Evolutionary conservation across 2,797 vertebrate species (phyloP).

Genomic region (Tachyglossus aculeatus): DNA sequence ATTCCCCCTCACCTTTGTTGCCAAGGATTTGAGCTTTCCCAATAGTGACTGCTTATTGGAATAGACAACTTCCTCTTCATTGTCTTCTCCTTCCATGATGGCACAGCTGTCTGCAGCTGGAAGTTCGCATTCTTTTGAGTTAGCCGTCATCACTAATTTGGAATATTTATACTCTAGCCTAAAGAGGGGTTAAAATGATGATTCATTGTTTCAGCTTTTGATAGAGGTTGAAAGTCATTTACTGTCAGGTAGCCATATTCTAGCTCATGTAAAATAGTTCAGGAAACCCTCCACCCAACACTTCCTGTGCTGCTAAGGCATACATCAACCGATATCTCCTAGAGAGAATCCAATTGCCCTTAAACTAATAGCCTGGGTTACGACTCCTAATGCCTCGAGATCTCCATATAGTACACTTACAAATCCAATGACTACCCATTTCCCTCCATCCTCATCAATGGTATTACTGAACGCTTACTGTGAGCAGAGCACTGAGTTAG

Average conservation of each 20-base stretch:
- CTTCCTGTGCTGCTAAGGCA: too few species aligned
- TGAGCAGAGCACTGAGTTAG: too few species aligned
- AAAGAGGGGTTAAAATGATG: conserved; percentile 29
- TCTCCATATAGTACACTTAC: too few species aligned
- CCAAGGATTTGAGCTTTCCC: conserved; percentile 92
- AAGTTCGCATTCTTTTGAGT: conserved; percentile 92
- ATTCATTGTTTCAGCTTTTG: neutral
- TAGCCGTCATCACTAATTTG: conserved; percentile 92
- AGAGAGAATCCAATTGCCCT: too few species aligned
- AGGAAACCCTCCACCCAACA: neutral
- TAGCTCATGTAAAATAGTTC: neutral
- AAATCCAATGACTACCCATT: too few species aligned
- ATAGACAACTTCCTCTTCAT: conserved; percentile 94
- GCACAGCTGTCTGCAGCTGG: conserved; percentile 96
- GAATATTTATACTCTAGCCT: conserved; percentile 98
- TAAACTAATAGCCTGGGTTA: too few species aligned
- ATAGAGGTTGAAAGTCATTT: neutral
- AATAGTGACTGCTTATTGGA: conserved; percentile 92
- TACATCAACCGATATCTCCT: too few species aligned
- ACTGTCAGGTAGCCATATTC: neutral
- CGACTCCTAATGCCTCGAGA: too few species aligned
- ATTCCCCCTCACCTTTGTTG: conserved; percentile 87
- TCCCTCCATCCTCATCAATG: too few species aligned
- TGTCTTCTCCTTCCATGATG: conserved; percentile 97
- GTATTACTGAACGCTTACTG: too few species aligned